phyloP scores from a whole-genome alignment of 2,113 vertebrate genomes.

The Tympanuchus pallidicinctus region DNA sequence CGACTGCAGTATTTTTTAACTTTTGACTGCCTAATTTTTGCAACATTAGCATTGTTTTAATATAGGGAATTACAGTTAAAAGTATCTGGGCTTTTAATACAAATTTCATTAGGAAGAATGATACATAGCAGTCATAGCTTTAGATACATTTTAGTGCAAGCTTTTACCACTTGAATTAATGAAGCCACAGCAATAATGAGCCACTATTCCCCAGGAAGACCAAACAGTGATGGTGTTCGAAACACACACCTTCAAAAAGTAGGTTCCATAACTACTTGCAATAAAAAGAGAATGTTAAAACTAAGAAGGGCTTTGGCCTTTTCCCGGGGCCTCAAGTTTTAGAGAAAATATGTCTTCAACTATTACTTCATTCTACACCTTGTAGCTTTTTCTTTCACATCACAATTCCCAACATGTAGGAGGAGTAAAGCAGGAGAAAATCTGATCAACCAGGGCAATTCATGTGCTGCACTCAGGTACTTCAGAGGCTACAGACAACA shows the following conservation, averaged over 20 bases:
- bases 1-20: not conserved
- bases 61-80: not conserved
- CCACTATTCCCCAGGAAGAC: not conserved
- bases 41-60: slow-evolving; percentile 13
- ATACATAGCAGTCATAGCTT: not conserved
- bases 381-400: not conserved
- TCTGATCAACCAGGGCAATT: not conserved
- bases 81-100: not conserved
- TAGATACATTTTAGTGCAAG: not conserved
- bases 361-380: not conserved
- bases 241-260: not conserved
- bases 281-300: not conserved
- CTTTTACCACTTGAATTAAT: not conserved
- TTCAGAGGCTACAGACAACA: not conserved
- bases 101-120: not conserved
- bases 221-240: not conserved
- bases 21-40: not conserved
- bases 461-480: not conserved
- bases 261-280: not conserved
- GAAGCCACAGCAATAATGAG: not conserved
- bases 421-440: not conserved
- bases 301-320: not conserved
- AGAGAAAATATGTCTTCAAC: not conserved
- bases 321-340: not conserved
- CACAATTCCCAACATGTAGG: not conserved